These are phyloP conservation scores for Thumatha senex DNA, from an alignment of 2,888 invertebrate genomes.

Conservation along the genomic window DNA sequence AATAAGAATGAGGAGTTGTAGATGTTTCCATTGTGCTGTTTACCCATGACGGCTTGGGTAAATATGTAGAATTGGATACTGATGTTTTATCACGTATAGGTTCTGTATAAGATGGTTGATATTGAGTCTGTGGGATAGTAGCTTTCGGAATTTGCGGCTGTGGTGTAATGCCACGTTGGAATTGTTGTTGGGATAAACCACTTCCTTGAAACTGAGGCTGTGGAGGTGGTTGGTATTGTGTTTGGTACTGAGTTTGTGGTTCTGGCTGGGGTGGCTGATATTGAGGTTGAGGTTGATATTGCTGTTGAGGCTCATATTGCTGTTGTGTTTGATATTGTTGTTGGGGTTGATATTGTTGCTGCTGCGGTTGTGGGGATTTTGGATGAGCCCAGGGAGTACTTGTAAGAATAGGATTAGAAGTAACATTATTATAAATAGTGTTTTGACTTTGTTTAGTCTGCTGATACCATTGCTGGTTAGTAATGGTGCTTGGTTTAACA, in stretches of 20 bases:
- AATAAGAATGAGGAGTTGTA: conserved; percentile 57
- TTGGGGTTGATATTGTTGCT: conserved; percentile 42
- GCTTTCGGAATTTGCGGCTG: conserved; percentile 34
- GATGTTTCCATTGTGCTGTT: conserved; percentile 41
- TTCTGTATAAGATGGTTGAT: conserved; percentile 56
- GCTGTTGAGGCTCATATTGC: conserved; percentile 15
- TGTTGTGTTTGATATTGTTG: conserved; percentile 37
- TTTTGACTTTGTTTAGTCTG: conserved; percentile 62
- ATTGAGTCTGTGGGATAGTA: conserved; percentile 36
- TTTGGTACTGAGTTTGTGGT: conserved; percentile 30
- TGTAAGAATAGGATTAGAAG: conserved; percentile 37
- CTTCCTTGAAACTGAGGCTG: conserved; percentile 38
- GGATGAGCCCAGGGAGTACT: conserved; percentile 44
- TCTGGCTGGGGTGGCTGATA: conserved; percentile 32
- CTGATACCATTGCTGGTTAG: conserved; percentile 76
- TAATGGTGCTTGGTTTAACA: conserved; percentile 73
- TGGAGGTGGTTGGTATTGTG: conserved; percentile 28
- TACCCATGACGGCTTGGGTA: conserved; percentile 64
- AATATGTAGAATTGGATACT: conserved; percentile 50
- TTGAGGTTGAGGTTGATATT: conserved; percentile 40
- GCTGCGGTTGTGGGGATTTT: conserved; percentile 46
- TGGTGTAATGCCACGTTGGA: conserved; percentile 33
- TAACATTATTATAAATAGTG: conserved; percentile 54
- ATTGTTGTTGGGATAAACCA: conserved; percentile 36
- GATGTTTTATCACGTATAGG: conserved; percentile 45